Evolutionary conservation across 2,113 vertebrate genomes (phyloP), one percentile per base, ranked within the genome.

Genomic region (Lathamus discolor): DNA sequence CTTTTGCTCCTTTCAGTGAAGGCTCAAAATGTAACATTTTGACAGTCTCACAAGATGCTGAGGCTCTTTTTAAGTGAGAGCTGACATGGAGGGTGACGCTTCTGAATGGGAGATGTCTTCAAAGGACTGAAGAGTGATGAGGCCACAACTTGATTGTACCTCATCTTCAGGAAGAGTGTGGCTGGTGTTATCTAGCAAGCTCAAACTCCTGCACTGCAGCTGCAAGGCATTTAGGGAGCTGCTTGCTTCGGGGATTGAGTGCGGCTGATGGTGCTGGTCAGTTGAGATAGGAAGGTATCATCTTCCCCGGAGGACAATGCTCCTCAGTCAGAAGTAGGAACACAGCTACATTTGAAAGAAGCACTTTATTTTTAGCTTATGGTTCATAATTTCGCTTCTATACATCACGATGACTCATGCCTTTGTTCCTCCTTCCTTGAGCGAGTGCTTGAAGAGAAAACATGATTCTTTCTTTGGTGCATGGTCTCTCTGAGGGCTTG

Each of bases 311-410:
- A 63, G 86, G n/a, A 55, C 73, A 6, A 7, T 18, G 59, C 28
- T 91, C 75, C 57, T 93, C 67, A 59, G 69, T 10, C 78, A 93
- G 61, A 51, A 78, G 62, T 6, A 93, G 69, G 64, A 90, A 25
- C 55, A 75, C 77, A 83, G 73, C 44, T 43, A 10, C 24, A 48
- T 85, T 55, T 95, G 83, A 92, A 94, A 83, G 77, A 95, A 83
- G 77, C 62, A 19, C 43, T 95, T 87, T 96, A 95, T 93, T 97
- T 98, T 94, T 93, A 97, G 92, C 35, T 86, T 89, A 61, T 83
- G 81, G 83, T 94, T 95, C 92, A 93, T 90, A 91, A 86, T 92
- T 85, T 73, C 0, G 0, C 73, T 93, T 79, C 20, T 79, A 43
- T 75, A 66, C 73, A 52, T 92, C 91, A 70, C 1, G 1, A 84